phyloP scores from a whole-genome alignment of 2,797 vertebrate genomes.

The Lindbergichthys nudifrons region DNA sequence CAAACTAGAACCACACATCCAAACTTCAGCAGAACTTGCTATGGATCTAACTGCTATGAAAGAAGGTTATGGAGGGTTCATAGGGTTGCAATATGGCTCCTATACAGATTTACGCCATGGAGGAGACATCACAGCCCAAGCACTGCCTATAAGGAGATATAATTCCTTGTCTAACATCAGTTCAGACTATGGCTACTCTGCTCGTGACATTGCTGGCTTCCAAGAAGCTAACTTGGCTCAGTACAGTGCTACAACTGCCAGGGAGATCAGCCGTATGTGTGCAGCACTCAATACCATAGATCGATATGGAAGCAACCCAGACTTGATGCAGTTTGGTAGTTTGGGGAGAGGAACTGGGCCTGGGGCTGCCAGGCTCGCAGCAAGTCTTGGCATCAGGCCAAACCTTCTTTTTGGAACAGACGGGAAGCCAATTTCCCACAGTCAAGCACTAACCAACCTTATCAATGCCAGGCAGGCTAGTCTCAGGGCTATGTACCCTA shows the following conservation, averaged over 20 bases:
- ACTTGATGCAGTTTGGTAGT: constrained; percentile 88
- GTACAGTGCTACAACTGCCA: constrained; percentile 97
- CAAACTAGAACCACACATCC: constrained; percentile 89
- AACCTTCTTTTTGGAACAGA: constrained; percentile 90
- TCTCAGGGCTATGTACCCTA: constrained; percentile 92
- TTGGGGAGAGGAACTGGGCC: constrained; percentile 80
- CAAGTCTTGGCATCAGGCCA: constrained; percentile 87
- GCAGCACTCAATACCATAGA: constrained; percentile 98
- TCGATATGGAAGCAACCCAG: constrained; percentile 89
- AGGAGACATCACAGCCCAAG: constrained; percentile 87
- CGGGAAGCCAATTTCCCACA: constrained; percentile 84
- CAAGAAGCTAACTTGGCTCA: constrained; percentile 97
- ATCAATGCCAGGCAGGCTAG: constrained; percentile 88
- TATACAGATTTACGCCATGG: constrained; percentile 95
- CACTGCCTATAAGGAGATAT: constrained; percentile 93
- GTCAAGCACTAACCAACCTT: constrained; percentile 88
- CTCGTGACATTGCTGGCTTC: constrained; percentile 90
- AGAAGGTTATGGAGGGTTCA: constrained; percentile 90
- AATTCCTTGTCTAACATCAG: constrained; percentile 96
- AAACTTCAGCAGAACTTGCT: constrained; percentile 84
- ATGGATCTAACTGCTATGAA: constrained; percentile 92
- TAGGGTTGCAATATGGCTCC: constrained; percentile 95
- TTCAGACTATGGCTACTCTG: constrained; percentile 93
- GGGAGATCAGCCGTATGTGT: constrained; percentile 98
- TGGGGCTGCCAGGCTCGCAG: constrained; percentile 80